These are phyloP conservation scores for Vipera latastei DNA, from an alignment of 2,797 vertebrate species.

Conservation along the genomic window DNA sequence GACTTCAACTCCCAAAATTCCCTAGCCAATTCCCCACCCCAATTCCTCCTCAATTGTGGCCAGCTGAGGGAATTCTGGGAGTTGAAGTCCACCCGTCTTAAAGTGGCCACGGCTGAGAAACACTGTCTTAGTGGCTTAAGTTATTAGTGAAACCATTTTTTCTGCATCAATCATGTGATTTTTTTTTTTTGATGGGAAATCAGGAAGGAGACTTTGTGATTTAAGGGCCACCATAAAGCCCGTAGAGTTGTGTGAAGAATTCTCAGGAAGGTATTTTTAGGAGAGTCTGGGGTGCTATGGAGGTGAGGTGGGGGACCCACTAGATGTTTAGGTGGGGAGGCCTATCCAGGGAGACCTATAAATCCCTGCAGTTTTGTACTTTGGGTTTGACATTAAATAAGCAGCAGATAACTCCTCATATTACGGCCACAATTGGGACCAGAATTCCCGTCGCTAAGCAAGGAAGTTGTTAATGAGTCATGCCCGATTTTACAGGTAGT, in stretches of 20 bases:
- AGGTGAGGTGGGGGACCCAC: background rate
- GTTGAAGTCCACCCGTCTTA: too few species aligned
- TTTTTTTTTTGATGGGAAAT: constrained; percentile 26
- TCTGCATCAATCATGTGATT: constrained; percentile 37
- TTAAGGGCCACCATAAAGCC: constrained; percentile 9
- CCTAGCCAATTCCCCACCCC: background rate
- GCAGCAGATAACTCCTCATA: constrained; percentile 36
- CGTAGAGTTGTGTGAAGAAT: constrained; percentile 31
- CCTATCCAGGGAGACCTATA: constrained; percentile 66
- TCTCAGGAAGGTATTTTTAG: constrained; percentile 43
- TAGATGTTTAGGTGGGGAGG: constrained; percentile 35
- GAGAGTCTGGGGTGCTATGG: constrained; percentile 37
- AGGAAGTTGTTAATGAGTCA: too few species aligned
- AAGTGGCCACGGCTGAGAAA: too few species aligned
- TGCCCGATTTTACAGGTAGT: too few species aligned
- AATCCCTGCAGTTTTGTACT: constrained; percentile 67
- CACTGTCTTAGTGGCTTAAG: constrained; percentile 8
- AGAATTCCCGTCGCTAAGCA: too few species aligned
- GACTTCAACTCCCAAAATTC: background rate
- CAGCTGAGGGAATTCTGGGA: too few species aligned
- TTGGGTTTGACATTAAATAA: constrained; percentile 72
- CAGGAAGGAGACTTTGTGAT: constrained; percentile 47
- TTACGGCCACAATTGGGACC: too few species aligned
- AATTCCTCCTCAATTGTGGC: too few species aligned
- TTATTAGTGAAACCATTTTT: constrained; percentile 45